Base-by-base conservation (phyloP, 35 echinoderm and acorn worm genomes). In the Holothuria glaberrima region DNA sequence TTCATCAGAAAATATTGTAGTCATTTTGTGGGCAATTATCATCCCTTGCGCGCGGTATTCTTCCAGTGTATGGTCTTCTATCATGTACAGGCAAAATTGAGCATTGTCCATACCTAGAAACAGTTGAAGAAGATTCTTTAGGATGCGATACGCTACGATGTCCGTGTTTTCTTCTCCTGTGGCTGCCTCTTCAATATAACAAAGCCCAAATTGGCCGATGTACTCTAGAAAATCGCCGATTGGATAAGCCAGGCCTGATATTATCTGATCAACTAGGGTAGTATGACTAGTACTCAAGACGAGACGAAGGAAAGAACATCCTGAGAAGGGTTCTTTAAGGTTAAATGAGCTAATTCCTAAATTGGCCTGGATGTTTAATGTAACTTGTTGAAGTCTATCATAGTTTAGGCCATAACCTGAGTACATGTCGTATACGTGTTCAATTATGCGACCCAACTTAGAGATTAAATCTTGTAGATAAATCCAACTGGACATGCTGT, bases 191-290 rank as follows among this genome's bases (percentile, higher is more conserved):
- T 5, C 32, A 10, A 84, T 31, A 28, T 22, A 41, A 84, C 80
- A 84, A 17, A 84, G 4, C 1, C 80, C 80, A 41, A 84, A 84
- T 30, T 61, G 52, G 13, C 54, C 30, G 3, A 54, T 58, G 25
- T 61, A 84, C 56, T 84, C 80, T 30, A 84, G 21, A 12, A 84
- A 28, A 24, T 84, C 80, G 52, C 46, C 52, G 21, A 84, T 84
- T 21, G 59, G 80, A 61, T 84, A 61, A 61, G 54, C n/a, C 26
- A 84, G 56, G n/a, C 20, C 22, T 20, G 28, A 20, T 33, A 9
- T 59, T 9, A 33, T 7, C 28, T 84, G 28, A 14, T 84, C 14
- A 32, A 61, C 21, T 4, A 84, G 30, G 18, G 12, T 13, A 33
- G 3, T 62, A 30, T 36, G 80, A 54, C 61, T 61, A 9, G 57